Conservation (phyloP, 1,140 invertebrate species). For the Aporrectodea caliginosa region DNA sequence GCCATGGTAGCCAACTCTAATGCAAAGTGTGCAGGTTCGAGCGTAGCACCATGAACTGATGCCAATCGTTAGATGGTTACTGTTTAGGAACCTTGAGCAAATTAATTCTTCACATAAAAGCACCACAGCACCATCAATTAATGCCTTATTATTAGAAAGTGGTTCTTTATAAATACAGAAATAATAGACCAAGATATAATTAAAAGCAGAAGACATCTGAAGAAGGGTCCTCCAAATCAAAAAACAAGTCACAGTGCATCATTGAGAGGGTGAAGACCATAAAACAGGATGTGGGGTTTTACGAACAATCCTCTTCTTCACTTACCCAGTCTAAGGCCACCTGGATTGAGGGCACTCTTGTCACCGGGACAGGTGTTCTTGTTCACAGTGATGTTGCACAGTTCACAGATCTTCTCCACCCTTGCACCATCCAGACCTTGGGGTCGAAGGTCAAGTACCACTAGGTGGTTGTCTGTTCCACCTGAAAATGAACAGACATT, state of each 20-base stretch:
- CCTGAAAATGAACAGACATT: too few species aligned
- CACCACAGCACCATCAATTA: too few species aligned
- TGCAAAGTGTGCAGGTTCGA: too few species aligned
- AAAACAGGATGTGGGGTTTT: not conserved
- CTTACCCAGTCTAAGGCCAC: conserved; percentile 60
- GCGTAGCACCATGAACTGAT: too few species aligned
- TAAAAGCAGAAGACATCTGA: too few species aligned
- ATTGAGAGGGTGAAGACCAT: not conserved
- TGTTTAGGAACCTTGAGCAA: too few species aligned
- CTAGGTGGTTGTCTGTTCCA: conserved; percentile 65
- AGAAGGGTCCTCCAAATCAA: too few species aligned
- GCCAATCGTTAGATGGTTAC: too few species aligned
- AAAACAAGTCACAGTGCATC: not conserved
- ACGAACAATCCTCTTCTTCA: not conserved
- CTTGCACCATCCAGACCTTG: conserved; percentile 75
- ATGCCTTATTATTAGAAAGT: not conserved
- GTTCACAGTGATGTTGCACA: conserved; percentile 88
- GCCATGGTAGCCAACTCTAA: too few species aligned
- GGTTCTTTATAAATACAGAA: not conserved
- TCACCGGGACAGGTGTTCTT: conserved; percentile 92
- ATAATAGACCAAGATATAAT: not conserved
- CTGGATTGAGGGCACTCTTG: conserved; percentile 90
- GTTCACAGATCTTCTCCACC: conserved; percentile 82
- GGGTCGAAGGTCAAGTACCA: conserved; percentile 71
- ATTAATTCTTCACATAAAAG: too few species aligned